Conservation (phyloP, 2,888 invertebrate species). For the Epinotia brunnichana region DNA sequence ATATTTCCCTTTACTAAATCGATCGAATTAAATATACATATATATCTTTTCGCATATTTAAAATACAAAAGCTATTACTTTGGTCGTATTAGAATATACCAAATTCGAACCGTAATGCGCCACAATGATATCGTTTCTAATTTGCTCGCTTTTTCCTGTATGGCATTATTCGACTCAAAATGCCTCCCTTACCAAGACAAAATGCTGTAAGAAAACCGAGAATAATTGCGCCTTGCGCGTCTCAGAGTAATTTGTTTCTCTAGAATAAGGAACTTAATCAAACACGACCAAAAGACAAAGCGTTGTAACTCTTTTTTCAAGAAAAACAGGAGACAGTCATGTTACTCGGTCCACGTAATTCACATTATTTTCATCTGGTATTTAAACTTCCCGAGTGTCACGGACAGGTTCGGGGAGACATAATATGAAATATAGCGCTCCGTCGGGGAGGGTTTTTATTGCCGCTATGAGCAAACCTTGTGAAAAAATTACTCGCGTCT, state of each 20-base stretch:
- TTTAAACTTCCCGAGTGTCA: conserved; percentile 78
- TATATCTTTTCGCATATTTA: too few relatives aligned
- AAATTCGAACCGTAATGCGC: not conserved
- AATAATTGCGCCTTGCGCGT: conserved; percentile 43
- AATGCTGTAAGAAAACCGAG: conserved; percentile 40
- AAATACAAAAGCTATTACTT: not conserved
- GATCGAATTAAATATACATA: too few relatives aligned
- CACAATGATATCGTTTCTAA: conserved; percentile 15
- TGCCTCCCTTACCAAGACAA: conserved; percentile 31
- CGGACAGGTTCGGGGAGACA: conserved; percentile 63
- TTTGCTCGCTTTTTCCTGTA: conserved; percentile 22
- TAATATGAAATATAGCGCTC: conserved; percentile 75
- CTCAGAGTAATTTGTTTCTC: conserved; percentile 42
- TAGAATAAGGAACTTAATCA: conserved; percentile 44
- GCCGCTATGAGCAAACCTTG: conserved; percentile 77
- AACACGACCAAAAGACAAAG: conserved; percentile 43
- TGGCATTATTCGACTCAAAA: conserved; percentile 21
- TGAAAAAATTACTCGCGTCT: conserved; percentile 77
- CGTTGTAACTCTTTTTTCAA: conserved; percentile 45
- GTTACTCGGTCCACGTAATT: conserved; percentile 65
- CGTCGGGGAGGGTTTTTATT: conserved; percentile 74
- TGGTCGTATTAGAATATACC: not conserved
- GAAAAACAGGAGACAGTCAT: conserved; percentile 44
- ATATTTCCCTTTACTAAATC: too few relatives aligned
- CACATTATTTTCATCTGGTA: conserved; percentile 71